A percentile compares a stretch with the other conserved stretches of the same genome.
phyloP scores from a whole-genome alignment of 2,113 vertebrate species.

The Anseranas semipalmata region DNA sequence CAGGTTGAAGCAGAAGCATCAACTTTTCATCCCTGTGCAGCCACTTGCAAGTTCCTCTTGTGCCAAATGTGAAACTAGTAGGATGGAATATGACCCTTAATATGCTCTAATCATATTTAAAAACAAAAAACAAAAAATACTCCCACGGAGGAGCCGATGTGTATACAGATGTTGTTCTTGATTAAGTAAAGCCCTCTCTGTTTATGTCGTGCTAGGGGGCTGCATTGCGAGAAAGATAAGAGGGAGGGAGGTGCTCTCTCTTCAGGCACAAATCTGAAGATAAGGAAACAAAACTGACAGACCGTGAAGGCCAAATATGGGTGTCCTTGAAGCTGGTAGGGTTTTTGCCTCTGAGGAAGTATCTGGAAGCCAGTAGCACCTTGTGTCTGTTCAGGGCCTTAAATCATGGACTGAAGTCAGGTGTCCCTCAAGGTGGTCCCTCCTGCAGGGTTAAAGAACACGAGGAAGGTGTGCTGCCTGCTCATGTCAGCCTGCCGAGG shows the following conservation, averaged over 20 bases:
- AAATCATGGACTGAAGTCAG: background rate
- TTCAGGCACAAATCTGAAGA: background rate
- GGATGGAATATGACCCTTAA: background rate
- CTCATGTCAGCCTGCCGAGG: background rate
- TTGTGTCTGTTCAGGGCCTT: background rate
- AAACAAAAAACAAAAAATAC: too few relatives aligned
- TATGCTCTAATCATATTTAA: background rate
- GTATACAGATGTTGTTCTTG: background rate
- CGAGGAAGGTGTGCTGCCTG: rapidly evolving
- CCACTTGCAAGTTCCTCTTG: background rate
- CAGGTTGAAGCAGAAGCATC: background rate
- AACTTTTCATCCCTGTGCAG: background rate
- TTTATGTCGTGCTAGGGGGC: background rate
- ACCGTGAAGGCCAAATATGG: background rate
- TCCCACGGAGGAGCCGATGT: background rate
- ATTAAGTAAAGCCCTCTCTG: background rate
- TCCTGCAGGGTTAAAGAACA: background rate
- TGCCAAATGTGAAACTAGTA: background rate
- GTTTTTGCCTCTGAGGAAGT: background rate
- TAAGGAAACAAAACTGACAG: background rate
- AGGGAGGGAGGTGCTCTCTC: background rate
- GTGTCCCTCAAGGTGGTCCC: background rate
- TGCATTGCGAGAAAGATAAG: background rate
- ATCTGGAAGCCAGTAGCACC: background rate
- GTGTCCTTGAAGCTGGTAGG: background rate